Evolutionary conservation across 2,797 vertebrate genomes (phyloP).

Genomic region (Macropodus opercularis): DNA sequence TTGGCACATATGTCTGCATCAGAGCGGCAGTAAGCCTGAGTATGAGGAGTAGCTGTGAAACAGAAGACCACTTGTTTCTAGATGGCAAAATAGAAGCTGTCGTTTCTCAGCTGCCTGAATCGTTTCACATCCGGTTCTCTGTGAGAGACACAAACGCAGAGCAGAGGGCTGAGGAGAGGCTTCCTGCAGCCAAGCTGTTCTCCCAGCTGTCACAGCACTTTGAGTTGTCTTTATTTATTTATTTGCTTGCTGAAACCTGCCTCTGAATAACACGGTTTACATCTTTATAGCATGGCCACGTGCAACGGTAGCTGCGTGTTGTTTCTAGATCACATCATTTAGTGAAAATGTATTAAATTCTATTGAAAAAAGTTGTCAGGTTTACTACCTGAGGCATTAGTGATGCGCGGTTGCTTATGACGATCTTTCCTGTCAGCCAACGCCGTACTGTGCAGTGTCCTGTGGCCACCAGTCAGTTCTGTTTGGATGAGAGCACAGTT

Average conservation of each 20-base stretch:
- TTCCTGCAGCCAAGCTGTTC: slow-evolving; percentile 62
- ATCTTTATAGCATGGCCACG: too few species aligned
- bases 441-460: not conserved
- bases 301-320: slow-evolving; percentile 6
- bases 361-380: too few species aligned
- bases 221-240: not conserved
- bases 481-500: too few species aligned
- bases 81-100: slow-evolving; percentile 23
- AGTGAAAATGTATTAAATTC: slow-evolving; percentile 1
- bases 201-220: slow-evolving; percentile 59
- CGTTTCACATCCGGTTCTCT: slow-evolving; percentile 46
- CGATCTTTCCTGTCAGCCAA: not conserved
- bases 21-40: slow-evolving; percentile 13
- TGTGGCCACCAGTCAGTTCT: too few species aligned
- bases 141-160: slow-evolving; percentile 33
- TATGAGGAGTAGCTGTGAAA: slow-evolving; percentile 6
- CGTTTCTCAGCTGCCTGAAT: slow-evolving; percentile 52
- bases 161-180: slow-evolving; percentile 36
- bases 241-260: slow-evolving; percentile 2
- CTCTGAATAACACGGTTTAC: too few species aligned
- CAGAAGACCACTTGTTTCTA: slow-evolving; percentile 1
- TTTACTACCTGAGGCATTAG: too few species aligned
- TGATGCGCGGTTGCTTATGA: too few species aligned
- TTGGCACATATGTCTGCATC: slow-evolving; percentile 10
- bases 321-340: slow-evolving; percentile 8